phyloP scores from a whole-genome alignment of 1,140 invertebrate genomes.

The Nilaparvata lugens region DNA sequence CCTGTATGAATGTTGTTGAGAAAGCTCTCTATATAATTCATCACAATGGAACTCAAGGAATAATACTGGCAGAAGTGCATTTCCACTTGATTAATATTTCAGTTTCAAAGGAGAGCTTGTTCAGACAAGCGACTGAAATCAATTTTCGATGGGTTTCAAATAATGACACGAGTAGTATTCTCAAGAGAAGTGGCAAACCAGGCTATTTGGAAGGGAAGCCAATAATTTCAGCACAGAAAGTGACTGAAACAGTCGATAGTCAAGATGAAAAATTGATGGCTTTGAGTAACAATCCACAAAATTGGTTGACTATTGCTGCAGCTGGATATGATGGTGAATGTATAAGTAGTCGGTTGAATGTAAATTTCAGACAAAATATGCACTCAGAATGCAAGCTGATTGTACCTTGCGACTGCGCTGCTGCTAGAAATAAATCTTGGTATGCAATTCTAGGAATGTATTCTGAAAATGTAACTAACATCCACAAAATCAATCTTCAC shows the following conservation, averaged over 20 bases:
- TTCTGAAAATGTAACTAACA: background rate
- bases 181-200: slow-evolving; percentile 53
- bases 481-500: background rate
- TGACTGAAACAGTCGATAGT: background rate
- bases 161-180: slow-evolving; percentile 24
- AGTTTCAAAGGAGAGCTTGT: slow-evolving; percentile 25
- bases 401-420: background rate
- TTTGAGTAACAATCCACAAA: background rate
- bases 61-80: slow-evolving; percentile 37
- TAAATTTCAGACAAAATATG: background rate
- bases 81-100: slow-evolving; percentile 37
- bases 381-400: background rate
- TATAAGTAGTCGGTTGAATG: background rate
- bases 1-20: slow-evolving; percentile 37
- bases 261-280: background rate
- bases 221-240: slow-evolving; percentile 35
- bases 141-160: slow-evolving; percentile 38
- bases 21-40: slow-evolving; percentile 41
- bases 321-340: background rate
- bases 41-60: slow-evolving; percentile 48
- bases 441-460: background rate
- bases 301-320: background rate
- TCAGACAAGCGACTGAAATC: slow-evolving; percentile 42
- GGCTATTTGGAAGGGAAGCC: slow-evolving; percentile 54
- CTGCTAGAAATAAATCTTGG: background rate